Evolutionary conservation across 2,888 invertebrate species (phyloP).

Genomic region (Hemistola chrysoprasaria): DNA sequence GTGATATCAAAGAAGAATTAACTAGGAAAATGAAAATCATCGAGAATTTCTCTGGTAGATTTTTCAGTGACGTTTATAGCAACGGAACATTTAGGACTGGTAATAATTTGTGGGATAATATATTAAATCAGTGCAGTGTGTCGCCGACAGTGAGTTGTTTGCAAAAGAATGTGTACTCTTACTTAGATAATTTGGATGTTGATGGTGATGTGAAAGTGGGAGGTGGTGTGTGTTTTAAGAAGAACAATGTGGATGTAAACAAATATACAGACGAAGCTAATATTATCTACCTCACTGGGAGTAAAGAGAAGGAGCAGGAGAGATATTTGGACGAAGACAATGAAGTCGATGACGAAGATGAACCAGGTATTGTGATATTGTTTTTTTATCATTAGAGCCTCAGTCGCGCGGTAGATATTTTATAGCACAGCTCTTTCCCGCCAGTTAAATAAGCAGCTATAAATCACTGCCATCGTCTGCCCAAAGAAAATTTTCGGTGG

Average conservation of each 20-base stretch:
- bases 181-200: constrained; percentile 85
- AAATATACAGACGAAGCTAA: constrained; percentile 81
- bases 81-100: constrained; percentile 80
- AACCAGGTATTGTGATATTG: constrained; percentile 49
- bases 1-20: constrained; percentile 49
- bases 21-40: constrained; percentile 56
- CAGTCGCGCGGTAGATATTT: no score
- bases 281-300: constrained; percentile 67
- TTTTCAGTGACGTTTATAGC: constrained; percentile 63
- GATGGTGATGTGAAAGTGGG: constrained; percentile 85
- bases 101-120: constrained; percentile 87
- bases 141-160: constrained; percentile 88
- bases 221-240: constrained; percentile 84
- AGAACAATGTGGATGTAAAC: constrained; percentile 83
- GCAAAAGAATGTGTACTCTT: constrained; percentile 89
- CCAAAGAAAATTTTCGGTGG: no score
- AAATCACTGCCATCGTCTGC: no score
- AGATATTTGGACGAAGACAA: constrained; percentile 62
- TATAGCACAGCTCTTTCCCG: no score
- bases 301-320: constrained; percentile 43
- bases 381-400: no score
- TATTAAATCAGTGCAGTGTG: constrained; percentile 86
- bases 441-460: no score
- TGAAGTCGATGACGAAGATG: constrained; percentile 61
- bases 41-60: constrained; percentile 60